These are phyloP conservation scores for Caenorhabditis angaria DNA, from an alignment of 2,888 invertebrate genomes.

Conservation along the genomic window DNA sequence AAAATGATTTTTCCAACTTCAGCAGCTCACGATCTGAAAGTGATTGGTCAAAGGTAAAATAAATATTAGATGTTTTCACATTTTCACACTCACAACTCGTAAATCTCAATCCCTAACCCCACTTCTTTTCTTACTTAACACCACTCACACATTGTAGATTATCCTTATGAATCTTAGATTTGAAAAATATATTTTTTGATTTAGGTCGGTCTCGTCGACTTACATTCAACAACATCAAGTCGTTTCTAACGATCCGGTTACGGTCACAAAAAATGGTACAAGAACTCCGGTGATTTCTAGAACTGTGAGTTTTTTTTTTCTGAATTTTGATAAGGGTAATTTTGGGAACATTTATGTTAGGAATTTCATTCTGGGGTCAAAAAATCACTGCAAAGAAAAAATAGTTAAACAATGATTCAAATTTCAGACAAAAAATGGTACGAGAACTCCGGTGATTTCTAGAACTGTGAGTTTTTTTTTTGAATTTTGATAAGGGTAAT, in stretches of 20 bases:
- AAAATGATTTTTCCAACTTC: conserved; percentile 7
- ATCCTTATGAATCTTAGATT: neutral
- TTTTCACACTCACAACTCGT: neutral
- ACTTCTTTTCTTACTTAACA: neutral
- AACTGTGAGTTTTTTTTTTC: conserved; percentile 19
- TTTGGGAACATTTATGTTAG: too few species aligned
- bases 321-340: neutral
- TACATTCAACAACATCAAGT: conserved; percentile 56
- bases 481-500: neutral
- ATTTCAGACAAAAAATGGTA: conserved; percentile 9
- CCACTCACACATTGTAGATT: neutral
- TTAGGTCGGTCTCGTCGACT: conserved; percentile 58
- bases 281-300: conserved; percentile 29
- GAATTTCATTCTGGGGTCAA: too few species aligned
- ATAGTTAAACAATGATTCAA: too few species aligned
- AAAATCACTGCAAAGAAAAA: too few species aligned
- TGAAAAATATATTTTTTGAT: conserved; percentile 15
- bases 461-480: conserved; percentile 25
- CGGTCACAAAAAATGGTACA: conserved; percentile 4
- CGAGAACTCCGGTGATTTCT: conserved; percentile 23
- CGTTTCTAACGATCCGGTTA: conserved; percentile 40
- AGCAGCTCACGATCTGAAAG: conserved; percentile 32
- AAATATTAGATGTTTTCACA: conserved; percentile 4
- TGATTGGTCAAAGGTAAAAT: conserved; percentile 41
- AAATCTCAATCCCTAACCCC: neutral